Evolutionary conservation across 1,140 invertebrate genomes (phyloP), one percentile per base, ranked within the genome.

Genomic region (Solen grandis): DNA sequence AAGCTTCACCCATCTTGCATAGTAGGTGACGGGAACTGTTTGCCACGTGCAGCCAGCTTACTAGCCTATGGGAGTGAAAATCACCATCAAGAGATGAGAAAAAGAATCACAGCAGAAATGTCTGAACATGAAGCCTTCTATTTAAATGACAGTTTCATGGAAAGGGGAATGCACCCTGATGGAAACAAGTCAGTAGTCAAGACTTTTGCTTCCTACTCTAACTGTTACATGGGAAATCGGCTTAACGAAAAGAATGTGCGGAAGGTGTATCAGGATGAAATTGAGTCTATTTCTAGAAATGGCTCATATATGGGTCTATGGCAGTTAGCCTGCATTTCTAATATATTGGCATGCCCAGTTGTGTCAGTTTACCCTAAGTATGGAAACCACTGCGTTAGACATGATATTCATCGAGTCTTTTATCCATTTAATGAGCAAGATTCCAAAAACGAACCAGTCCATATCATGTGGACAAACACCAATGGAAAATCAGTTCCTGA

Each of bases 11-110:
- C 68, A 46, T 19, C 41, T 54, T 54, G 4, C 2, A 46, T 70
- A 8, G n/a, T 27, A 25, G 68, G n/a, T 22, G 68, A 70, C 41
- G 68, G 68, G 3, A 70, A 70, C 41, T 70, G 68, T 29, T 50
- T 54, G 22, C 68, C 68, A 5, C 36, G 68, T 50, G 52, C 16
- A 25, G 68, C 68, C 13, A 70, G 68, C 22, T n/a, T 70, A 27
- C 22, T 52, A 52, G 46, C 41, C 22, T 70, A 70, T 33, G 68
- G 68, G 13, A 5, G 3, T 27, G 68, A 70, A 22, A 29, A 50
- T 3, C 8, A 70, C 16, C 31, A 54, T 70, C 4, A 25, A 22
- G 68, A 70, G 31, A 70, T 70, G 68, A 70, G 68, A 54, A 50
- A 41, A 29, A 52, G 38, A 54, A 70, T 70, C 19, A 29, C 54